Conservation (phyloP, 37 sponge, comb jelly and placozoan genomes). For the Hexactinellida sp. region DNA sequence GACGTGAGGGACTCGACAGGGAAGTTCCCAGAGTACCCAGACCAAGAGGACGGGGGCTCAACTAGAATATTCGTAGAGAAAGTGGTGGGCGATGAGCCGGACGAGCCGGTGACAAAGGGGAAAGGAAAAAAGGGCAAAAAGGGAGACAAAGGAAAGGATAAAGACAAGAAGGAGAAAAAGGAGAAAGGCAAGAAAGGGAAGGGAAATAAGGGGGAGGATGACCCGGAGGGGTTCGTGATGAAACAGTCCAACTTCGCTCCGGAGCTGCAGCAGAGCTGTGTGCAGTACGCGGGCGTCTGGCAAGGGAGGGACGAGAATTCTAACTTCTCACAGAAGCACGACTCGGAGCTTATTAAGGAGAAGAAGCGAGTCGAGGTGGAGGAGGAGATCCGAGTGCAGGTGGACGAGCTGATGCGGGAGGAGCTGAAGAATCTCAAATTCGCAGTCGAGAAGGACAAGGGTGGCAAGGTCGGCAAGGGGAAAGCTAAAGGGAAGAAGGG, state of each 20-base stretch:
- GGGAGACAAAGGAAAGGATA: constrained; percentile 45
- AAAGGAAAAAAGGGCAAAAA: constrained; percentile 61
- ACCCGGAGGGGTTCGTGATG: constrained; percentile 74
- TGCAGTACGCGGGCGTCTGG: constrained; percentile 73
- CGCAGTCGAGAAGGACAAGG: constrained; percentile 93
- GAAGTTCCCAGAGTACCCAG: constrained; percentile 95
- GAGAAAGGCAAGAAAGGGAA: constrained; percentile 60
- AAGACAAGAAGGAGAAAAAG: constrained; percentile 52
- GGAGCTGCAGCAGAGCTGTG: constrained; percentile 39
- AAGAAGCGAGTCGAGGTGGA: constrained; percentile 79
- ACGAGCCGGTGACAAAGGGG: constrained; percentile 50
- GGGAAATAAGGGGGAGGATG: constrained; percentile 73
- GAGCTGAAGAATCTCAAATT: constrained; percentile 95
- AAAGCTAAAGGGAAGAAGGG: constrained; percentile 74
- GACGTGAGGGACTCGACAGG: constrained; percentile 98
- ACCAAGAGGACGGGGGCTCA: constrained; percentile 88
- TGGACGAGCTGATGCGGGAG: constrained; percentile 95
- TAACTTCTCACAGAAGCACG: constrained; percentile 84
- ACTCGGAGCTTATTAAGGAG: constrained; percentile 82
- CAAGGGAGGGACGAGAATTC: constrained; percentile 66
- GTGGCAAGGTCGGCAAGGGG: constrained; percentile 71
- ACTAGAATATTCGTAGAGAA: constrained; percentile 78
- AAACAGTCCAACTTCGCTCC: constrained; percentile 81
- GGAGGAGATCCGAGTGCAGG: constrained; percentile 76
- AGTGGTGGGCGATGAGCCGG: constrained; percentile 37